These are phyloP conservation scores for Lasioglossum leucozonium DNA, from an alignment of 2,888 invertebrate species.

Conservation along the genomic window DNA sequence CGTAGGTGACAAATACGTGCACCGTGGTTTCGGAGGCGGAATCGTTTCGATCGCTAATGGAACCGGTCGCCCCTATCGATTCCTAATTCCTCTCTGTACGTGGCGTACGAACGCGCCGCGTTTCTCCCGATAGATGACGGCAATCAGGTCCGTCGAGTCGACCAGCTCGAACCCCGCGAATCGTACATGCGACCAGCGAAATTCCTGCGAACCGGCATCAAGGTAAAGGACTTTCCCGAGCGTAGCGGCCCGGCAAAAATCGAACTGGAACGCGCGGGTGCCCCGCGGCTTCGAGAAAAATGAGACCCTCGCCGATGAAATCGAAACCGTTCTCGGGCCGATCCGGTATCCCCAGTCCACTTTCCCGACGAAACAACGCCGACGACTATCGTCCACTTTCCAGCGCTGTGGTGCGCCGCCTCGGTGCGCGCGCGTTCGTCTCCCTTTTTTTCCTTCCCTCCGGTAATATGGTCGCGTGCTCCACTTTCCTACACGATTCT, in stretches of 20 bases:
- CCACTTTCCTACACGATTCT: neutral
- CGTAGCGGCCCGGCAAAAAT: conserved; percentile 41
- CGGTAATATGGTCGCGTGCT: conserved; percentile 53
- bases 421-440: conserved; percentile 34
- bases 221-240: conserved; percentile 41
- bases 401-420: conserved; percentile 28
- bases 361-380: conserved; percentile 67
- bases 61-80: conserved; percentile 50
- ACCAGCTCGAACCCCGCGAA: conserved; percentile 26
- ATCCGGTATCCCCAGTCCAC: conserved; percentile 67
- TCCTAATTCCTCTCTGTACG: conserved; percentile 37
- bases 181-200: conserved; percentile 2
- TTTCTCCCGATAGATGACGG: neutral
- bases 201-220: conserved; percentile 18
- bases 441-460: conserved; percentile 17
- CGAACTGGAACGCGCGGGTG: conserved; percentile 52
- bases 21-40: conserved; percentile 14
- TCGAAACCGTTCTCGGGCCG: conserved; percentile 67
- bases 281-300: conserved; percentile 50
- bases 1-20: conserved; percentile 59
- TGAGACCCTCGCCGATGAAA: conserved; percentile 66
- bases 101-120: neutral
- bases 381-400: conserved; percentile 67
- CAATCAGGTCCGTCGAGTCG: neutral
- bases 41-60: conserved; percentile 57